phyloP scores from a whole-genome alignment of 1,140 invertebrate genomes.

The Heliconius hermathena region DNA sequence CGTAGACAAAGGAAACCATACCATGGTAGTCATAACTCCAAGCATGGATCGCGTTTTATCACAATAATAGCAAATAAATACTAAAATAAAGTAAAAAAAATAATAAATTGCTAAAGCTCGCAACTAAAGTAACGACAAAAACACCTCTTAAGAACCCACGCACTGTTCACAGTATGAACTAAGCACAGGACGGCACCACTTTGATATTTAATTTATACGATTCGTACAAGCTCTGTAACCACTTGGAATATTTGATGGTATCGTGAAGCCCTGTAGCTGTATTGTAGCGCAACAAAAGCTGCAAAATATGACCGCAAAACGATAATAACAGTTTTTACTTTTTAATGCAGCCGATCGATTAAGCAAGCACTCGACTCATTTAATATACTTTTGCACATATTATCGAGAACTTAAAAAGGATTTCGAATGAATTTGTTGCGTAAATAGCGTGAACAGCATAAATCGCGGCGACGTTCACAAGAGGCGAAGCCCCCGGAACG shows the following conservation, averaged over 20 bases:
- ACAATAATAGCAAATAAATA: conserved; percentile 74
- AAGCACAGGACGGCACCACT: conserved; percentile 76
- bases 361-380: conserved; percentile 63
- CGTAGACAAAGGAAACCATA: conserved; percentile 81
- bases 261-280: conserved; percentile 48
- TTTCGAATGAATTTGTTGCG: conserved; percentile 46
- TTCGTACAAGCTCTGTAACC: conserved; percentile 52
- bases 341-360: conserved; percentile 79
- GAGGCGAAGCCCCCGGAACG: conserved; percentile 68
- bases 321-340: conserved; percentile 74
- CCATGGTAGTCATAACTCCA: conserved; percentile 82
- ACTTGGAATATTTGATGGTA: conserved; percentile 51
- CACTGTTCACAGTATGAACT: conserved; percentile 75
- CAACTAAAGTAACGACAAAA: conserved; percentile 69
- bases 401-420: conserved; percentile 44
- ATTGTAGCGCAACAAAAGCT: conserved; percentile 68
- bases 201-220: conserved; percentile 49
- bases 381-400: conserved; percentile 54
- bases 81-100: conserved; percentile 60
- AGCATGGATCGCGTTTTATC: conserved; percentile 80
- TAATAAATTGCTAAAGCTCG: conserved; percentile 64
- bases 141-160: conserved; percentile 69
- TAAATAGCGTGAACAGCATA: conserved; percentile 48
- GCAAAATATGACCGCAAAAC: conserved; percentile 65
- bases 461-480: conserved; percentile 62